Base-by-base conservation (phyloP, 1,140 invertebrate genomes). In the Musca domestica region DNA sequence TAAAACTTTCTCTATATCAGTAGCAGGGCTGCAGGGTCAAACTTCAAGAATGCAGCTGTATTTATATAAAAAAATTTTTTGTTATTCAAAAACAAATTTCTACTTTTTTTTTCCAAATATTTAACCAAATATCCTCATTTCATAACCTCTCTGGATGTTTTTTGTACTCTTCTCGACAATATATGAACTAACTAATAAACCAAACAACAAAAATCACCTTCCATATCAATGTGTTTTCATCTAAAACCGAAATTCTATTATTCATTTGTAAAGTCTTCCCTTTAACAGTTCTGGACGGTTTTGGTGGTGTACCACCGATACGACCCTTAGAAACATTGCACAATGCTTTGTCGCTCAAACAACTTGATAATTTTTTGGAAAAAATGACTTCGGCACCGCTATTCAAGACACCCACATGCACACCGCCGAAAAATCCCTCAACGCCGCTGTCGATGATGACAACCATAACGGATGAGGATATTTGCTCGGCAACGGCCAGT, bases 321-420 rank as follows among this genome's bases (percentile, higher is more conserved):
- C 88, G 95, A 56, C 95, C 96, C 1, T 80, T 98, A 75, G 96
- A 98, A 83, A 98, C 96, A 3, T 83, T 98, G 34, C 96, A 98
- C 84, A 98, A 98, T 83, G 93, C 95, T 27, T 83, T 98, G 69
- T 98, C 95, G 25, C 84, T 98, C 71, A 88, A 90, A 46, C 94
- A 98, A 79, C 82, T 98, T 71, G 95, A 97, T 78, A 84, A 84
- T 4, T 98, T 97, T 80, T 83, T 98, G 72, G 91, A 93, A 72
- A 87, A 89, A 72, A 93, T 95, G 86, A 93, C 92, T 0, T 84
- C 86, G 25, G 86, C 87, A 6, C 87, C 88, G 15, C 81, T 91
- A 25, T 88, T 88, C 69, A 85, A 88, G 34, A 90, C 90, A 7
- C 89, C 89, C 23, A 87, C 89, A 3, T 89, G 89, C 1, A 90